Conservation (phyloP, 2,888 invertebrate genomes). For the Metalampra italica region DNA sequence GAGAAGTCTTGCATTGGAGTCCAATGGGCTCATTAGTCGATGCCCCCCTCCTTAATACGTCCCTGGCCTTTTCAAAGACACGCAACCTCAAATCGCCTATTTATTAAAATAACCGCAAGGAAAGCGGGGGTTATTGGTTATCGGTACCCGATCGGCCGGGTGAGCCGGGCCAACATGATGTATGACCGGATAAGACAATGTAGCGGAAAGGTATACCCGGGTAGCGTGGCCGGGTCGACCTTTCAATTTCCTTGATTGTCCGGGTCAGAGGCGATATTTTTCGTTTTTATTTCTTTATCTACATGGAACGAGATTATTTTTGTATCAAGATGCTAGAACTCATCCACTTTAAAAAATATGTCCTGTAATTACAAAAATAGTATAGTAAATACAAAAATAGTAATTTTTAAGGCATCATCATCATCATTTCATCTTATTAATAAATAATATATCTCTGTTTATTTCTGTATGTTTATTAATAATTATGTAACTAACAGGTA, state of each 20-base stretch:
- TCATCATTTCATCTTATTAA: too few species aligned
- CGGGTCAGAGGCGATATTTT: constrained; percentile 28
- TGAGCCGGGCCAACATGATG: constrained; percentile 51
- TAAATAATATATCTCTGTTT: too few species aligned
- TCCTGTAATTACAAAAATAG: too few species aligned
- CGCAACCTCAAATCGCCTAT: constrained; percentile 26
- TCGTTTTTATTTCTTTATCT: constrained; percentile 43
- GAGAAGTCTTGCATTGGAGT: not conserved
- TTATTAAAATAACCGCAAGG: constrained; percentile 49
- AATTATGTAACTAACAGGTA: too few species aligned
- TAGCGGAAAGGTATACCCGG: constrained; percentile 35
- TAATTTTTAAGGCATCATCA: too few species aligned
- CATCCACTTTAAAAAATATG: too few species aligned
- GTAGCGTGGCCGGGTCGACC: constrained; percentile 45
- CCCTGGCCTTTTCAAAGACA: constrained; percentile 1
- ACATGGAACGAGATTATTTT: constrained; percentile 1
- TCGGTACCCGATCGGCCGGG: constrained; percentile 31
- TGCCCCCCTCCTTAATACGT: constrained; percentile 3
- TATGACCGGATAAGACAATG: constrained; percentile 36
- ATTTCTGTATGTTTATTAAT: too few species aligned
- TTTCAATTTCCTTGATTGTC: constrained; percentile 70
- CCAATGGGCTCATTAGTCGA: too few species aligned
- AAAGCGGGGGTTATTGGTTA: constrained; percentile 34
- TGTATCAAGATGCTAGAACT: not conserved
- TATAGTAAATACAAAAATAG: too few species aligned